Evolutionary conservation across 1,140 invertebrate genomes (phyloP), one percentile per base, ranked within the genome.

Genomic region (Bombus terrestris): DNA sequence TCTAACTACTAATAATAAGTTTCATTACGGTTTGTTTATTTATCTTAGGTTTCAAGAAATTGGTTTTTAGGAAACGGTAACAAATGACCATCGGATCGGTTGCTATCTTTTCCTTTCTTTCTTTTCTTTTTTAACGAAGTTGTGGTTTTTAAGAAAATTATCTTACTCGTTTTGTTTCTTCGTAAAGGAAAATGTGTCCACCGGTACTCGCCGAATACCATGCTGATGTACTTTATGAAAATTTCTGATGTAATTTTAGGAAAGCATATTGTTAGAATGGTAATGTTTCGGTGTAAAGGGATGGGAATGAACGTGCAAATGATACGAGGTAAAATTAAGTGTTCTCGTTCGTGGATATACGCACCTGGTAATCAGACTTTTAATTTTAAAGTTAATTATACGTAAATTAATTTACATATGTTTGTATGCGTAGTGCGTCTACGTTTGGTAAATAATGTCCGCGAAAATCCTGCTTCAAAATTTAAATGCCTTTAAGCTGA

Each of bases 341-440:
- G 64, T 28, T 43, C 47, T n/a, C 39, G 32, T 53, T 53, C 18
- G 47, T 22, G 47, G 18, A 53, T 22, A 53, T 53, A 53, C 47
- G 47, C 47, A 53, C 9, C 25, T 59, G 25, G 57, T 80, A 80
- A 64, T 53, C 47, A 53, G 47, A 41, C 68, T 89, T 88, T 89
- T 89, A 86, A 89, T 88, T 89, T 88, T 53, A 43, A 81, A 75
- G 87, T 83, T 88, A 88, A 89, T 89, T 88, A 76, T 89, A 82
- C 83, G 85, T 79, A 18, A 88, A 86, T 86, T 88, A 88, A 86
- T 81, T 85, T 81, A 57, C 83, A 75, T 81, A 78, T 75, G 64
- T 18, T 73, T 37, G 47, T 53, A 53, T 2, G 47, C 32, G 82
- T 64, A 28, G 62, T 66, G 66, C 74, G 62, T 76, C 47, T 22